These are phyloP conservation scores for Coregonus suidteri DNA, from an alignment of 2,797 vertebrate genomes.

Conservation along the genomic window DNA sequence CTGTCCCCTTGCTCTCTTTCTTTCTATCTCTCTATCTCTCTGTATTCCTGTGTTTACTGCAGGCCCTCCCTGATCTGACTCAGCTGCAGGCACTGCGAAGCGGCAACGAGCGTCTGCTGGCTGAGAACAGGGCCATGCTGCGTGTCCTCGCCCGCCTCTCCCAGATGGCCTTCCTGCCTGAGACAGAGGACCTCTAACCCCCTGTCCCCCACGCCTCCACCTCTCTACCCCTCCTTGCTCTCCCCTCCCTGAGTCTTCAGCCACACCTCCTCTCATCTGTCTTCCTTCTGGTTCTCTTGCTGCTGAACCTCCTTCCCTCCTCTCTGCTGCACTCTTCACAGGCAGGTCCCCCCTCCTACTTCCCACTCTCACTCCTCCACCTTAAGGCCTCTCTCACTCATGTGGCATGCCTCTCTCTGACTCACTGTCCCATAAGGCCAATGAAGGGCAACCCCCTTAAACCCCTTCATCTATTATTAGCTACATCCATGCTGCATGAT, in stretches of 20 bases:
- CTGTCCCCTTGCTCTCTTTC: conserved; percentile 29
- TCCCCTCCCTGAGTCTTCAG: conserved; percentile 30
- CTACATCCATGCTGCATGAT: conserved; percentile 7
- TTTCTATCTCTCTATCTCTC: conserved; percentile 38
- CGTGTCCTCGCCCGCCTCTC: conserved; percentile 88
- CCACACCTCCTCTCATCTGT: conserved; percentile 29
- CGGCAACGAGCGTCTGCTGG: conserved; percentile 88
- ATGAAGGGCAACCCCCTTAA: conserved; percentile 11
- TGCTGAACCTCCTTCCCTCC: conserved; percentile 70
- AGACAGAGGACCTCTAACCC: conserved; percentile 90
- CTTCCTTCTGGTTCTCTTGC: conserved; percentile 16
- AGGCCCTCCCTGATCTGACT: conserved; percentile 88
- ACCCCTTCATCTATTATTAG: conserved; percentile 47
- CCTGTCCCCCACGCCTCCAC: conserved; percentile 33
- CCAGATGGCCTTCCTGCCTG: conserved; percentile 82
- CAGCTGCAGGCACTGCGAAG: conserved; percentile 74
- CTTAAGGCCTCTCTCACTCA: conserved; percentile 32
- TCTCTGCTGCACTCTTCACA: conserved; percentile 77
- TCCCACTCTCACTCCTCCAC: conserved; percentile 21
- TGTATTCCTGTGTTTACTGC: conserved; percentile 64
- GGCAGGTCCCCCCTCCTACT: conserved; percentile 79
- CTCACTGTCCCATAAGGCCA: conserved; percentile 19
- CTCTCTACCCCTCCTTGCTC: conserved; percentile 24
- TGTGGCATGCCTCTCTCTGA: conserved; percentile 33
- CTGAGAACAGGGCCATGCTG: conserved; percentile 93